Conservation (phyloP, 2,888 invertebrate genomes). For the Junonia oenone region DNA sequence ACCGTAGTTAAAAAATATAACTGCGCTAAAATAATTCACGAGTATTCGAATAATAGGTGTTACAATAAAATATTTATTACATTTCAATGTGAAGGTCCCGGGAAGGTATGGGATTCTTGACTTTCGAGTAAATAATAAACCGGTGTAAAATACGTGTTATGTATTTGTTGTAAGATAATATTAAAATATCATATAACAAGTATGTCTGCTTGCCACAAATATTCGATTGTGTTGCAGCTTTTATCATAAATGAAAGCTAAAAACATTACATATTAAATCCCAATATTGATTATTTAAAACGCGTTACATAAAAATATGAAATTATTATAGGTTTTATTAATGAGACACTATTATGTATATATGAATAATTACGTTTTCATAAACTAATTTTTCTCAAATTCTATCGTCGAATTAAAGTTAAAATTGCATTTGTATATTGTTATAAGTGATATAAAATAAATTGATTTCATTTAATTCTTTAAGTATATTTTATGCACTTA, state of each 20-base stretch:
- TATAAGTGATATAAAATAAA: constrained; percentile 56
- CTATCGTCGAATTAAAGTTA: constrained; percentile 46
- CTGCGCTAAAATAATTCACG: neutral
- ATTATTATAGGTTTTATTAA: constrained; percentile 35
- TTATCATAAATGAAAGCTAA: constrained; percentile 9
- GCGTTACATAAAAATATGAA: constrained; percentile 28
- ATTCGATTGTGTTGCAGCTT: constrained; percentile 22
- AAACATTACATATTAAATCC: constrained; percentile 9
- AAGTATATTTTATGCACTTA: constrained; percentile 50
- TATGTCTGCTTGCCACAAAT: constrained; percentile 28
- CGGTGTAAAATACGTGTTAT: constrained; percentile 21
- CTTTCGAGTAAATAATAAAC: neutral
- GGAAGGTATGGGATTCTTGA: neutral
- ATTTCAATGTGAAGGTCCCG: neutral
- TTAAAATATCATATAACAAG: constrained; percentile 21
- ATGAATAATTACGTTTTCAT: constrained; percentile 52
- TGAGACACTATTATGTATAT: constrained; percentile 48
- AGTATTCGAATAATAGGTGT: neutral
- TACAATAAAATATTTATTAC: constrained; percentile 1
- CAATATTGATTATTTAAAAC: constrained; percentile 6
- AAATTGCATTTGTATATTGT: constrained; percentile 66
- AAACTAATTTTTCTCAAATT: constrained; percentile 38
- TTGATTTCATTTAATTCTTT: constrained; percentile 59
- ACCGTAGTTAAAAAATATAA: neutral
- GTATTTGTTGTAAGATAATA: constrained; percentile 33